Conservation (phyloP, 2,113 vertebrate genomes). For the Callipepla californica region DNA sequence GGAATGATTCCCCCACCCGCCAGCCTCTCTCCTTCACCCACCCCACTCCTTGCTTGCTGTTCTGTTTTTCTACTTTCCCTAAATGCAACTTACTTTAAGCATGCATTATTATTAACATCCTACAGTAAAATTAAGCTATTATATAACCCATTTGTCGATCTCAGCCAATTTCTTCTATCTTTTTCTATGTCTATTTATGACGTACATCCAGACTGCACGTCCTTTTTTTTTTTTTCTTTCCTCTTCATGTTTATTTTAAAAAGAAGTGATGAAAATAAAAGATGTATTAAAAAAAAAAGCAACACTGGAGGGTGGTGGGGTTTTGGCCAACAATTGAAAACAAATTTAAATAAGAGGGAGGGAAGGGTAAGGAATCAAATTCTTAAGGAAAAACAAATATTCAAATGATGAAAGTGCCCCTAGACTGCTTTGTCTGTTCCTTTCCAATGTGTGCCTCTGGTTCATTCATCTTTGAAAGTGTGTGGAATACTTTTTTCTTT, state of each 20-base stretch:
- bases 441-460: slow-evolving; percentile 91
- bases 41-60: slow-evolving; percentile 82
- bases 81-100: slow-evolving; percentile 99
- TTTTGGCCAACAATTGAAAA: slow-evolving; percentile 48
- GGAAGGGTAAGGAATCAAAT: slow-evolving; percentile 16
- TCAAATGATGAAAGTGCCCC: slow-evolving; percentile 73
- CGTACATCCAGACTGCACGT: slow-evolving; percentile 95
- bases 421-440: slow-evolving; percentile 84
- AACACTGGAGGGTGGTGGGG: slow-evolving; percentile 70
- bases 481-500: slow-evolving; percentile 83
- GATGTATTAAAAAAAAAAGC: slow-evolving; percentile 83
- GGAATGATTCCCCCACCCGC: slow-evolving; percentile 2
- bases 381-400: not conserved
- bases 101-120: slow-evolving; percentile 91
- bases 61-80: slow-evolving; percentile 96
- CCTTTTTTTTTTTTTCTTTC: slow-evolving; percentile 80
- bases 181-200: slow-evolving; percentile 85
- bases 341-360: not conserved
- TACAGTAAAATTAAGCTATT: slow-evolving; percentile 81
- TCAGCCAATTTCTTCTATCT: slow-evolving; percentile 87
- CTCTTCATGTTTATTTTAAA: slow-evolving; percentile 75
- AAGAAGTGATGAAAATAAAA: slow-evolving; percentile 77
- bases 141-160: slow-evolving; percentile 83
- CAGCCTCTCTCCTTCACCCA: not conserved
- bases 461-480: slow-evolving; percentile 89